Percentiles rank a stretch among this genome's conserved stretches.
Conservation (phyloP, 2,113 vertebrate species). For the Cephalopholis sonnerati region DNA sequence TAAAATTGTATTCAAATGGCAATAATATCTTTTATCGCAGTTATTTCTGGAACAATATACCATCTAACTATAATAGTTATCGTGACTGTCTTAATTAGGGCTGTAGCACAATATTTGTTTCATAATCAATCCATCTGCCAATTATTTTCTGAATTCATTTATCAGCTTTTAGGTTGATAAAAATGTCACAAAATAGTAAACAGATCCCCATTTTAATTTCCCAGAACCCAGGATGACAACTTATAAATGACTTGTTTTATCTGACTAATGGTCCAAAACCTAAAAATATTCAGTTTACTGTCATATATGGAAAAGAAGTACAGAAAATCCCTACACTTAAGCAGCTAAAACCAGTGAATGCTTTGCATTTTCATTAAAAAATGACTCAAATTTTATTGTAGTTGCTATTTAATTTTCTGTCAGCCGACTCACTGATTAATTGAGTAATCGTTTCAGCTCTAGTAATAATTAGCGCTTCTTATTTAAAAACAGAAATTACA, state of each 20-base stretch:
- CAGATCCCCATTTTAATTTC: not conserved
- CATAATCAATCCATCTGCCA: not conserved
- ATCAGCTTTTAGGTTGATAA: not conserved
- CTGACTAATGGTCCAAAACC: not conserved
- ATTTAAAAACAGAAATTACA: not conserved
- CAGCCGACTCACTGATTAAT: not conserved
- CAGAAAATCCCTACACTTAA: too few species aligned
- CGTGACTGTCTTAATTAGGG: too few species aligned
- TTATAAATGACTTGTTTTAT: not conserved
- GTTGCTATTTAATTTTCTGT: not conserved
- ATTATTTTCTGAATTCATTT: not conserved
- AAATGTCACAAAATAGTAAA: not conserved
- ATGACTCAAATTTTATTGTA: not conserved
- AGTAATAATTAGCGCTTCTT: not conserved
- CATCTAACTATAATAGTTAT: too few species aligned
- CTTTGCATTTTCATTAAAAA: not conserved
- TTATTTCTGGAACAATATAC: too few species aligned
- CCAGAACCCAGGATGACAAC: not conserved
- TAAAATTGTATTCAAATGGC: too few species aligned
- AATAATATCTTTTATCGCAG: too few species aligned
- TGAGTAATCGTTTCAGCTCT: not conserved
- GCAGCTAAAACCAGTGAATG: not conserved
- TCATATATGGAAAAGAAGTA: not conserved
- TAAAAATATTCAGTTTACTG: not conserved
- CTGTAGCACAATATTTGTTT: not conserved